phyloP scores from a whole-genome alignment of 2,888 invertebrate species.

The Tenthredo notha region DNA sequence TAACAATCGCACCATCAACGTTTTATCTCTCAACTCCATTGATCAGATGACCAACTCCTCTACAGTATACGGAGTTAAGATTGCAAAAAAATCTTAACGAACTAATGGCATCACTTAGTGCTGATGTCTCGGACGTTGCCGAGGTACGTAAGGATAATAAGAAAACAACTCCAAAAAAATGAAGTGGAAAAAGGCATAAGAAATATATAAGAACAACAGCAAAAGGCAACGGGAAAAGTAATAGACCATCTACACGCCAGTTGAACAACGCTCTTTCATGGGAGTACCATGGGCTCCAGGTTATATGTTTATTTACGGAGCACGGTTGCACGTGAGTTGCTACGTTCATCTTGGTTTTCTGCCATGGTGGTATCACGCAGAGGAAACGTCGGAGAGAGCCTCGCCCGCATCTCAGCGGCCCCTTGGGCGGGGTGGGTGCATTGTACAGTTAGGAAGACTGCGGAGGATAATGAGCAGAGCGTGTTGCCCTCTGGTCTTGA shows the following conservation, averaged over 20 bases:
- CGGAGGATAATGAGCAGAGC: constrained; percentile 73
- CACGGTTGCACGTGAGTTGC: constrained; percentile 48
- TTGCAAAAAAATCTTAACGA: constrained; percentile 30
- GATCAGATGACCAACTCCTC: constrained; percentile 23
- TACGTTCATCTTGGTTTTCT: constrained; percentile 6
- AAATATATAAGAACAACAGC: constrained; percentile 23
- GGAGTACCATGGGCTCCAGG: constrained; percentile 37
- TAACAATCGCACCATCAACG: constrained; percentile 24
- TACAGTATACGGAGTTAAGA: neutral
- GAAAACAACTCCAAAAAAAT: neutral
- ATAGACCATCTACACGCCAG: constrained; percentile 42
- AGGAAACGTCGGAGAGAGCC: constrained; percentile 35
- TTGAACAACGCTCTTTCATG: constrained; percentile 15
- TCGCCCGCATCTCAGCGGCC: constrained; percentile 56
- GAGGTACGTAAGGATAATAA: neutral
- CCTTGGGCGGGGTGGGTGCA: constrained; percentile 73
- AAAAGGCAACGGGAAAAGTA: constrained; percentile 44
- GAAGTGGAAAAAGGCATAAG: neutral
- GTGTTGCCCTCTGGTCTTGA: constrained; percentile 72
- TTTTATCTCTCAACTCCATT: neutral
- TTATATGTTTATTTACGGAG: constrained; percentile 53
- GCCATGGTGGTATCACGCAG: constrained; percentile 9
- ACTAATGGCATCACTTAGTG: constrained; percentile 50
- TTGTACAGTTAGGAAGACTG: constrained; percentile 73
- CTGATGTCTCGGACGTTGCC: constrained; percentile 29